phyloP scores from a whole-genome alignment of 2,888 invertebrate genomes.

The Yponomeuta evonymella region DNA sequence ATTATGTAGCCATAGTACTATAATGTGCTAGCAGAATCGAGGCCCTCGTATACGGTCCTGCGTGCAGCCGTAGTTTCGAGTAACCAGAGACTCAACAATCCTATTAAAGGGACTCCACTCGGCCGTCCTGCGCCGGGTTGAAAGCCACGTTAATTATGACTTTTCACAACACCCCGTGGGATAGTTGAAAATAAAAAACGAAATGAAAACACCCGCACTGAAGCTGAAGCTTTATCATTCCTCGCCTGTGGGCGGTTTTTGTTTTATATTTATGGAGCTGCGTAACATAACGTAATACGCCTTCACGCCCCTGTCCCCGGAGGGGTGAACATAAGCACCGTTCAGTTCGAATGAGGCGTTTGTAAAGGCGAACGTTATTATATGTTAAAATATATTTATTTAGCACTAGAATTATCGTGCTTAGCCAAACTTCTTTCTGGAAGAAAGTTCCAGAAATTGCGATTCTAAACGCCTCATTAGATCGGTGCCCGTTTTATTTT shows the following conservation, averaged over 20 bases:
- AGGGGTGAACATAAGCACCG: too few relatives aligned
- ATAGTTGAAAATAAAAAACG: constrained; percentile 48
- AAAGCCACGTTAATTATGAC: constrained; percentile 60
- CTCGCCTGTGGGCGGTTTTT: background rate
- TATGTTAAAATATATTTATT: too few relatives aligned
- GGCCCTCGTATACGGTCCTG: background rate
- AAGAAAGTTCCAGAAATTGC: too few relatives aligned
- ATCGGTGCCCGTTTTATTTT: too few relatives aligned
- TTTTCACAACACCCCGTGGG: constrained; percentile 35
- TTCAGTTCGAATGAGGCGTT: too few relatives aligned
- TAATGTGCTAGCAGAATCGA: too few relatives aligned
- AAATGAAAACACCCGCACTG: background rate
- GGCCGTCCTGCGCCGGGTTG: constrained; percentile 32
- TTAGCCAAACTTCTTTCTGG: too few relatives aligned
- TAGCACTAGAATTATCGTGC: too few relatives aligned
- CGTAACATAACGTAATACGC: background rate
- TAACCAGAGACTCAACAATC: constrained; percentile 42
- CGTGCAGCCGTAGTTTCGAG: constrained; percentile 35
- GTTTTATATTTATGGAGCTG: constrained; percentile 1
- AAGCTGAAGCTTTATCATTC: background rate
- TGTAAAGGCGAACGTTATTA: too few relatives aligned
- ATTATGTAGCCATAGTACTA: too few relatives aligned
- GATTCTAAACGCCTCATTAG: too few relatives aligned
- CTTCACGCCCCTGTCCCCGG: too few relatives aligned
- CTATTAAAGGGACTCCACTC: constrained; percentile 40